A percentile compares a stretch with the other conserved stretches of the same genome.
phyloP scores from a whole-genome alignment of 2,888 invertebrate species.

The Polietes domitor region DNA sequence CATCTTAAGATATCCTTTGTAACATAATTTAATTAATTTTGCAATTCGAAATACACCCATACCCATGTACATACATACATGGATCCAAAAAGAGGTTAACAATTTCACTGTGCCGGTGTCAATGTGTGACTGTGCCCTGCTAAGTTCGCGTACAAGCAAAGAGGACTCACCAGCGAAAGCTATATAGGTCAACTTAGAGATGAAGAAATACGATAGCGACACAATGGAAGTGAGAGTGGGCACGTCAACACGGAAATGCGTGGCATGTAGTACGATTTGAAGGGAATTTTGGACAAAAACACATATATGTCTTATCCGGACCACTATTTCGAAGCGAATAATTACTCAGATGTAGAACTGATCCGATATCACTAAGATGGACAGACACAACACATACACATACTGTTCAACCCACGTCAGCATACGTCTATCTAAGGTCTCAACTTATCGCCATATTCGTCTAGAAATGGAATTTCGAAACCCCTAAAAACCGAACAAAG shows the following conservation, averaged over 20 bases:
- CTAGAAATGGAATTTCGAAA: background rate
- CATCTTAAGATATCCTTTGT: slow-evolving; percentile 47
- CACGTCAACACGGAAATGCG: background rate
- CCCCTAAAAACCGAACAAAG: background rate
- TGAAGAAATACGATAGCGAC: slow-evolving; percentile 52
- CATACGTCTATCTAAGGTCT: too few relatives aligned
- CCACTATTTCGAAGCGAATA: too few relatives aligned
- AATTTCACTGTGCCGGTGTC: background rate
- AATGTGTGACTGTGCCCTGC: background rate
- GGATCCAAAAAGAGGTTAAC: background rate
- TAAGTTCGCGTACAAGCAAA: background rate
- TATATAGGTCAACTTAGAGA: slow-evolving; percentile 60
- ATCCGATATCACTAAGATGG: too few relatives aligned
- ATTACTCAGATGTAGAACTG: too few relatives aligned
- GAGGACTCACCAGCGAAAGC: slow-evolving; percentile 3
- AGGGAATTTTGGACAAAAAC: too few relatives aligned
- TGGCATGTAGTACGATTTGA: too few relatives aligned
- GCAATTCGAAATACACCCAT: slow-evolving; percentile 31
- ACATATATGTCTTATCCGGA: too few relatives aligned
- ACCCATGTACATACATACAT: too few relatives aligned
- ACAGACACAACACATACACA: background rate
- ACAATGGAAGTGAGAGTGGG: slow-evolving; percentile 19
- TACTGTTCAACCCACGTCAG: too few relatives aligned
- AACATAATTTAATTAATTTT: slow-evolving; percentile 60
- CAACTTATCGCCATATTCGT: too few relatives aligned